A percentile compares a stretch with the other conserved stretches of the same genome.
phyloP scores from a whole-genome alignment of 2,113 vertebrate species.

The Nestor notabilis region DNA sequence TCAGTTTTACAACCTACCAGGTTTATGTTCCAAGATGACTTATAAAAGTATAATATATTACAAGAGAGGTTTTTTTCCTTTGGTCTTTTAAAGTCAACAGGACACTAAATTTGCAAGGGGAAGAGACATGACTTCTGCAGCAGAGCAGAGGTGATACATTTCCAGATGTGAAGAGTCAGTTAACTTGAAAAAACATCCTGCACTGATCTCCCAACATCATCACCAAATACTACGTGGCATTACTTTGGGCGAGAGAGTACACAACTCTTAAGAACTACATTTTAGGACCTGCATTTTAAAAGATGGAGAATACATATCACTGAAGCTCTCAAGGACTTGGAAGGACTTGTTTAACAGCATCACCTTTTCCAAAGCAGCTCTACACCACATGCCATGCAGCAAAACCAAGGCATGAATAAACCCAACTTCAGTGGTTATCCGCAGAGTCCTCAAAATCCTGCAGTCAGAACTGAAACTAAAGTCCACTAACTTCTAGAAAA shows the following conservation, averaged over 20 bases:
- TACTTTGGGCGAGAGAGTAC: neutral
- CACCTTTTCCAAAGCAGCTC: neutral
- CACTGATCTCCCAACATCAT: neutral
- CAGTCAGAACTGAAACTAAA: neutral
- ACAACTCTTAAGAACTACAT: neutral
- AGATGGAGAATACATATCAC: neutral
- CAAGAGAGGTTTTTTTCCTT: neutral
- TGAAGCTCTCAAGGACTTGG: neutral
- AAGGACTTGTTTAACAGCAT: neutral
- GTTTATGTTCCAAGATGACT: neutral
- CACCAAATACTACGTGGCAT: neutral
- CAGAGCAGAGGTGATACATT: neutral
- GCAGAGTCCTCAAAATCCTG: neutral
- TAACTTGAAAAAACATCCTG: neutral
- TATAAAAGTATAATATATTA: neutral
- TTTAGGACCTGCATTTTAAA: neutral
- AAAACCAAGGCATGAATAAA: neutral
- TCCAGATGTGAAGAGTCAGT: neutral
- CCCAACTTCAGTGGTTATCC: neutral
- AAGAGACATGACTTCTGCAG: neutral
- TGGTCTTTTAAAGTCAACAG: neutral
- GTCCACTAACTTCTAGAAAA: neutral
- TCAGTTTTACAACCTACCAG: neutral
- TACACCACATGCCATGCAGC: neutral
- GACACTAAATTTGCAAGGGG: neutral